Percentiles rank a stretch among this genome's conserved stretches.
Conservation (phyloP, 2,113 vertebrate species). For the Sorex fumeus region DNA sequence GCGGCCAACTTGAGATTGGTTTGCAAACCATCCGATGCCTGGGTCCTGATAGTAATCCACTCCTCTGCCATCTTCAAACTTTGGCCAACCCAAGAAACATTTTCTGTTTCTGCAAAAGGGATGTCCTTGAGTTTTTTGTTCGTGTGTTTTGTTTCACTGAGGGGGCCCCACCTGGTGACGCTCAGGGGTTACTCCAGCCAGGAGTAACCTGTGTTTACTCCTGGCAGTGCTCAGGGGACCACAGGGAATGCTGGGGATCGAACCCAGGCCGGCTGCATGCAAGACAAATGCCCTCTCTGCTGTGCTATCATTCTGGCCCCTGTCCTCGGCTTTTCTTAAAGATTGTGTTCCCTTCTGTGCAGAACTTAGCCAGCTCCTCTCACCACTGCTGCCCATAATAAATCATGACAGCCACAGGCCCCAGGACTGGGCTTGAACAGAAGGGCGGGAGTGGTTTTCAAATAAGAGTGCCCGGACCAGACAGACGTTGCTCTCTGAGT, state of each 20-base stretch:
- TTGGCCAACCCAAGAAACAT: not conserved
- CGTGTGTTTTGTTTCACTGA: too few relatives aligned
- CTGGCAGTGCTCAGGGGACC: too few relatives aligned
- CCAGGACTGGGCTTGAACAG: not conserved
- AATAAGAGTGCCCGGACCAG: not conserved
- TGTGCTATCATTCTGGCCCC: too few relatives aligned
- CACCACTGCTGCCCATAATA: fast-evolving
- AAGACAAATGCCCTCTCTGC: too few relatives aligned
- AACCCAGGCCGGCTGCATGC: too few relatives aligned
- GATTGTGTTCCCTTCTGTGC: not conserved
- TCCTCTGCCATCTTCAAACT: not conserved
- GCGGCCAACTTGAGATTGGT: too few relatives aligned
- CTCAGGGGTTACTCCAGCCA: too few relatives aligned
- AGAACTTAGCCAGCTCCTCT: not conserved
- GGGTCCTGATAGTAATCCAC: not conserved
- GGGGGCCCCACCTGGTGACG: too few relatives aligned
- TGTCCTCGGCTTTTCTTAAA: not conserved
- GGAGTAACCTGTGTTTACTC: too few relatives aligned
- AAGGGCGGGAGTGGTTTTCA: not conserved
- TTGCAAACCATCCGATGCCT: too few relatives aligned
- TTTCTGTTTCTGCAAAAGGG: not conserved
- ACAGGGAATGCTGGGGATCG: too few relatives aligned
- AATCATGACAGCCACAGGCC: not conserved
- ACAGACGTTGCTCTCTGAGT: not conserved
- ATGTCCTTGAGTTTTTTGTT: not conserved